Evolutionary conservation across 2,888 invertebrate species (phyloP).

Genomic region (Artemia sinica): DNA sequence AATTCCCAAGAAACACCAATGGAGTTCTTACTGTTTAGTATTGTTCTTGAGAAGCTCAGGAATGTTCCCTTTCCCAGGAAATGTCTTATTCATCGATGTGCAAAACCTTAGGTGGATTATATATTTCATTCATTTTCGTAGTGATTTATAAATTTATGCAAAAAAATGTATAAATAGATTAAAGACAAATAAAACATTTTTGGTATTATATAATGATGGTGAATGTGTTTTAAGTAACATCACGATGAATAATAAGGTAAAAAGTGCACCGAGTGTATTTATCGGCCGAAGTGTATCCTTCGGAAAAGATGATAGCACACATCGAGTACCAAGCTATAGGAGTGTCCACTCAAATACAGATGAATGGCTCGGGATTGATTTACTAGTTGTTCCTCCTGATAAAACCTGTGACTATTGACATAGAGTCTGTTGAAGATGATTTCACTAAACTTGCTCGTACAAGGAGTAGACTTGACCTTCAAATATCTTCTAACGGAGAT

Average conservation of each 20-base stretch:
- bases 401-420: constrained; percentile 5
- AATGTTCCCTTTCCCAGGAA: too few relatives aligned
- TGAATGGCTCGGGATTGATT: constrained; percentile 1
- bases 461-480: constrained; percentile 1
- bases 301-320: neutral
- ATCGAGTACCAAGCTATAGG: neutral
- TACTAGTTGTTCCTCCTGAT: neutral
- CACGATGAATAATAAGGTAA: neutral
- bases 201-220: too few relatives aligned
- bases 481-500: neutral
- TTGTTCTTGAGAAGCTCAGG: neutral
- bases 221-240: neutral
- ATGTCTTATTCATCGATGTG: too few relatives aligned
- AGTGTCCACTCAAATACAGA: constrained; percentile 5
- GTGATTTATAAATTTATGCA: too few relatives aligned
- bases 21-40: constrained; percentile 5
- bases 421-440: neutral
- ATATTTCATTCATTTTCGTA: too few relatives aligned
- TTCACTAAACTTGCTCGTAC: neutral
- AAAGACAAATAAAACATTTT: too few relatives aligned
- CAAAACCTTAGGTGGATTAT: too few relatives aligned
- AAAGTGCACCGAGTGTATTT: constrained; percentile 2
- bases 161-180: too few relatives aligned
- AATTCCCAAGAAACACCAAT: constrained; percentile 3
- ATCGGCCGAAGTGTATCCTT: neutral